Evolutionary conservation across 2,888 invertebrate species (phyloP), one percentile per base, ranked within the genome.

Genomic region (Lysandra bellargus): DNA sequence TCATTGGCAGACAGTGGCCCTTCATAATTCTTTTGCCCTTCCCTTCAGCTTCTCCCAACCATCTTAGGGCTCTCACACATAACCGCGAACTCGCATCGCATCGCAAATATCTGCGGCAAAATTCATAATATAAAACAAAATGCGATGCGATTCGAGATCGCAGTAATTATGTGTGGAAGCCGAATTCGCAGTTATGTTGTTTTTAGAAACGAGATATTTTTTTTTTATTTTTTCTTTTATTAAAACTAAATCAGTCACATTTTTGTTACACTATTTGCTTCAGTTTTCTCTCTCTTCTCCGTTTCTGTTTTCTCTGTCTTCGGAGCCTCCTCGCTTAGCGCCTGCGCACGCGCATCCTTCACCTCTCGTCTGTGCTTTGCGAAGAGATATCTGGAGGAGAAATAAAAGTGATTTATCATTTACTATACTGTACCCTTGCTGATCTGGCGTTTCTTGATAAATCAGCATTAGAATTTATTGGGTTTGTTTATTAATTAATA

Each of bases 371-470:
- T 86, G 80, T 91, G 88, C 81, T 89, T 88, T 14, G 84, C 81
- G 84, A 92, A 92, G 80, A 92, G 85, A 90, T 92, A 93, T 81
- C 93, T 94, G 91, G n/a, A 87, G 89, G 80, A 53, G 12, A 9
- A 76, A 17, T 14, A 4, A 12, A 40, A 9, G 6, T 74, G 2
- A 7, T n/a, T 61, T 61, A 60, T n/a, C 60, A n/a, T 57, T 17
- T 57, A 40, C 40, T 37, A 40, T 40, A 4, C 5, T 1, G 5
- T 40, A 40, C 44, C 44, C 44, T 44, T 40, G 7, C 40, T 44
- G 7, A 7, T 9, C 44, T 44, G 7, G 44, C 9, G 44, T 44
- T 44, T 44, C 40, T 9, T 44, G 44, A 44, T 2, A 7, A 44
- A 44, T 2, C 44, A 44, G 7, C 44, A 7, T 40, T 40, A 40